Evolutionary conservation across 1,140 invertebrate genomes (phyloP), one percentile per base, ranked within the genome.

Genomic region (Drosophila nebulosa): DNA sequence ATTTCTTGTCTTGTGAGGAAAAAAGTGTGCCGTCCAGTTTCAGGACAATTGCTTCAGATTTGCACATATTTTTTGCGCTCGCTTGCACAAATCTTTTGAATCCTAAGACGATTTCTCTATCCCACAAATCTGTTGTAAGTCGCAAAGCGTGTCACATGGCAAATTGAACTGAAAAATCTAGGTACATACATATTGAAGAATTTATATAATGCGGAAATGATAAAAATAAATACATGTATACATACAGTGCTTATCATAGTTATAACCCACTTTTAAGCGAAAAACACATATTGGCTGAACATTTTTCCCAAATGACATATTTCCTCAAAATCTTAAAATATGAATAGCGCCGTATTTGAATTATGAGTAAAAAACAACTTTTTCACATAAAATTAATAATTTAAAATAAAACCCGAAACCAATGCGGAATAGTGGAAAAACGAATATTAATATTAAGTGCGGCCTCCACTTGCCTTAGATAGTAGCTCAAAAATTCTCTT

Each of bases 101-200:
- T 61, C 69, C 71, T 77, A 88, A 83, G 79, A 70, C 60, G 83
- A 88, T 88, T 88, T 79, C 35, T 10, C 16, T 46, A 46, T 64
- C 16, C 7, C 14, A 21, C 53, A 75, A 90, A 90, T 90, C 89
- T 74, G 79, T 71, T 51, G 75, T 90, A 90, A 90, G 76, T 80
- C 74, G 42, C 62, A 89, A 89, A 90, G 89, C 85, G 74, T 80
- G 79, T 90, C 86, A 78, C 69, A 78, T 39, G 78, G 72, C 83
- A 78, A 90, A 89, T 90, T 90, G 60, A 78, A 78, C 72, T 46
- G 39, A 46, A 21, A 21, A 7, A 46, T 46, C 39, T 46, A 46
- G 18, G 39, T 46, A 46, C 16, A 46, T 21, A 46, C 5, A 21
- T 21, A 46, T 21, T 10, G 3, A 21, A 46, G 7, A 46, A 21